Percentiles rank a stretch among this genome's conserved stretches.
Conservation (phyloP, 2,113 vertebrate species). For the Pelusios castaneus region DNA sequence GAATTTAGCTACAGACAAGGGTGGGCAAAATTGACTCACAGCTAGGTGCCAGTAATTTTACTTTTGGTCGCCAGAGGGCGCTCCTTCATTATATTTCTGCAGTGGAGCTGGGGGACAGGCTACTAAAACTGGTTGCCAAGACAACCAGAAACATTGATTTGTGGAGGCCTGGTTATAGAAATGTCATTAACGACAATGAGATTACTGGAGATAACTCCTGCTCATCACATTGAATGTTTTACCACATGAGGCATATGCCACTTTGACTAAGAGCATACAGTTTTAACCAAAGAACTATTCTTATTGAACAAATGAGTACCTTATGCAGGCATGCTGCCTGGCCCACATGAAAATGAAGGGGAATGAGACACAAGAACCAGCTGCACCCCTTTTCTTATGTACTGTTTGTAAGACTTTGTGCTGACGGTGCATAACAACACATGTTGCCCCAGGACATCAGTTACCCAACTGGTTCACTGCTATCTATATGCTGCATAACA, state of each 20-base stretch:
- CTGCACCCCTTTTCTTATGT: neutral
- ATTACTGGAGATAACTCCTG: neutral
- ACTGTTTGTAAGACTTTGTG: neutral
- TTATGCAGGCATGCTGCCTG: fast-evolving
- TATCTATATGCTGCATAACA: neutral
- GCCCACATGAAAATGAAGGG: neutral
- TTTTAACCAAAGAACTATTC: neutral
- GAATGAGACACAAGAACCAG: neutral
- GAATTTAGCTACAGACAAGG: too few species aligned
- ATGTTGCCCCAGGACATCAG: fast-evolving
- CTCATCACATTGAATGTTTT: fast-evolving
- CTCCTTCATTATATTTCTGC: too few species aligned
- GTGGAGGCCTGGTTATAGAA: too few species aligned
- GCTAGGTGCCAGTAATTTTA: too few species aligned
- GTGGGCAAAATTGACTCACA: too few species aligned
- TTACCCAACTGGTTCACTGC: neutral
- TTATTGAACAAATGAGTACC: neutral
- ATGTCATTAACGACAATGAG: fast-evolving
- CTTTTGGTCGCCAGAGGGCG: too few species aligned
- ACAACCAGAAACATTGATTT: too few species aligned
- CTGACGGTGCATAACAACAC: fast-evolving
- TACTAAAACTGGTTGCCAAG: too few species aligned
- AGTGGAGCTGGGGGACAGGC: too few species aligned
- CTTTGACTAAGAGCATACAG: neutral
- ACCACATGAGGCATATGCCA: neutral